Evolutionary conservation across 2,113 vertebrate genomes (phyloP).

Genomic region (Sialia sialis): DNA sequence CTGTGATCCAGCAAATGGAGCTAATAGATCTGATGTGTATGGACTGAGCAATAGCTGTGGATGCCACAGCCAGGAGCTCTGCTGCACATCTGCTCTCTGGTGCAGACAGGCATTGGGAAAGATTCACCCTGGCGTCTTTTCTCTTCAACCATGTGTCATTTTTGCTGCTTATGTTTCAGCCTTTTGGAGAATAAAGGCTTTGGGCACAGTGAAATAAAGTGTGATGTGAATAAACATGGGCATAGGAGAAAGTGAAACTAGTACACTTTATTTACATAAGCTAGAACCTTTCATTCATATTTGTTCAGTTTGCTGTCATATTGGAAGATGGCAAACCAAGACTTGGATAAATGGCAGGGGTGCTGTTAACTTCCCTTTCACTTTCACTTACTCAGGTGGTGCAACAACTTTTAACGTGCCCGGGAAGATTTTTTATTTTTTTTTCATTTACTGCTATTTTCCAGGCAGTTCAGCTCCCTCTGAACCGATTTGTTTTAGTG

Average conservation of each 20-base stretch:
- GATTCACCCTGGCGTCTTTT: not conserved
- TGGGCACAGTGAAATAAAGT: not conserved
- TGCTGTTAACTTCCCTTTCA: not conserved
- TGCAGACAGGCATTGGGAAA: not conserved
- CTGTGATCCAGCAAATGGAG: not conserved
- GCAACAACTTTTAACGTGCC: not conserved
- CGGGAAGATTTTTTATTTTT: not conserved
- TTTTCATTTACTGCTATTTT: not conserved
- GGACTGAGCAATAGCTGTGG: not conserved
- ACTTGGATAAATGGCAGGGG: not conserved
- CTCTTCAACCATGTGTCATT: fast-evolving
- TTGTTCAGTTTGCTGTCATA: not conserved
- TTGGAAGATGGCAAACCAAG: not conserved
- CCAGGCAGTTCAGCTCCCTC: not conserved
- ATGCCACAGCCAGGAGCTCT: not conserved
- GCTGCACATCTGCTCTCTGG: not conserved
- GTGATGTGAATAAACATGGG: not conserved
- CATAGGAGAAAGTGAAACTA: not conserved
- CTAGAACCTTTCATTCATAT: not conserved
- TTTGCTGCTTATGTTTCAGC: not conserved
- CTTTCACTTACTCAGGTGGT: not conserved
- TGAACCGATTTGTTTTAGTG: not conserved
- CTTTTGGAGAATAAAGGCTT: not conserved
- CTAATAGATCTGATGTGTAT: not conserved
- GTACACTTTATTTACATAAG: not conserved